These are phyloP conservation scores for Leptatherina wallacei DNA, from an alignment of 2,797 vertebrate genomes.

Conservation along the genomic window DNA sequence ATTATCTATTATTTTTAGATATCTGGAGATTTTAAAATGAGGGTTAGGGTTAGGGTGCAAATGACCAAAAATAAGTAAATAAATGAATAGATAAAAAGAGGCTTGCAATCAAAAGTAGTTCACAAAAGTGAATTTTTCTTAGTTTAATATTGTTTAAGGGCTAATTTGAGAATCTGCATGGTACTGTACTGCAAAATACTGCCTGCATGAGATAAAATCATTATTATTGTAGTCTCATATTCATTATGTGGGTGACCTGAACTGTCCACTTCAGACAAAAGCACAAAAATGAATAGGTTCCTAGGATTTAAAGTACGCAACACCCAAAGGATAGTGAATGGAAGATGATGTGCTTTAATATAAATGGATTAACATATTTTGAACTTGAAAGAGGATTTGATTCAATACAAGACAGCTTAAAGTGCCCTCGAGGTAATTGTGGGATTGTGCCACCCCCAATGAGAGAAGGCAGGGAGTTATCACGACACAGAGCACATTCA, in stretches of 20 bases:
- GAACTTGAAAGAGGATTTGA: constrained; percentile 53
- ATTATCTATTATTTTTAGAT: background rate
- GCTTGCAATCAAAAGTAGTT: background rate
- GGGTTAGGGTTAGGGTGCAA: no score
- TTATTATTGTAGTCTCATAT: constrained; percentile 22
- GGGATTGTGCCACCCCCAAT: constrained; percentile 33
- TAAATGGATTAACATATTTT: constrained; percentile 61
- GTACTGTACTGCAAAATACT: constrained; percentile 16
- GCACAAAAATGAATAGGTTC: constrained; percentile 26
- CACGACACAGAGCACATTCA: constrained; percentile 17
- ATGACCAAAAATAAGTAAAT: no score
- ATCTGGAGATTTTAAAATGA: background rate
- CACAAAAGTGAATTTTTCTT: background rate
- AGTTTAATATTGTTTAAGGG: background rate
- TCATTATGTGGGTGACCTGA: constrained; percentile 41
- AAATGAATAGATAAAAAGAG: background rate
- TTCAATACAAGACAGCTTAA: constrained; percentile 51
- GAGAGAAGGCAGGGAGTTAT: constrained; percentile 38
- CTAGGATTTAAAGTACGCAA: constrained; percentile 15
- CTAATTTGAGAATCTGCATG: constrained; percentile 16
- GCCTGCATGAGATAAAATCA: constrained; percentile 39
- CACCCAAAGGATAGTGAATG: constrained; percentile 31
- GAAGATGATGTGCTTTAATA: constrained; percentile 53
- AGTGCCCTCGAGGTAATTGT: constrained; percentile 43
- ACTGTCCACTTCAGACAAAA: constrained; percentile 28